Evolutionary conservation across 2,113 vertebrate genomes (phyloP), one percentile per base, ranked within the genome.

Genomic region (Phoxinus phoxinus): DNA sequence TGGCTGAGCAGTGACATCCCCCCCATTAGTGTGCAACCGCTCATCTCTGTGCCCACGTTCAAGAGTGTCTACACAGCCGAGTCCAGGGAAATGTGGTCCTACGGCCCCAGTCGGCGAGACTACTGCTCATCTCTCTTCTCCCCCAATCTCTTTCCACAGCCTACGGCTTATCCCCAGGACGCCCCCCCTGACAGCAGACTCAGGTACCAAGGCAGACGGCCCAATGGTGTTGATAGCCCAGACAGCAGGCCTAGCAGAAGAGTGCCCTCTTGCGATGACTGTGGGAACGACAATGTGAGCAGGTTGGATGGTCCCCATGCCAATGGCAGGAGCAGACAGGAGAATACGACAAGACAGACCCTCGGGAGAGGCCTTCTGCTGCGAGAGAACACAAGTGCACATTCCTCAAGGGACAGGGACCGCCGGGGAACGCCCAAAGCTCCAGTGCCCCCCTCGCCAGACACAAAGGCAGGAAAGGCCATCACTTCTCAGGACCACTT

Each of bases 81-180:
- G 69, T 91, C 93, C 35, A 89, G 93, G 81, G 94, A 95, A 13
- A 91, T 94, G 85, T 95, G 93, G 94, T 88, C 94, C 67, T 93
- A 92, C 13, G 90, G 89, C 85, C 90, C 88, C 0, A 69, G 91
- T 8, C 93, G 92, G 30, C 90, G 91, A 46, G 93, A 94, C 79
- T 94, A 94, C 88, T 89, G 90, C 61, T 88, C 93, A 27, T 86
- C 92, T 71, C 89, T 93, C 44, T 94, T 93, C 83, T 90, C 92
- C 0, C 88, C 93, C 0, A 92, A 93, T 58, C 76, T 94, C 58
- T 94, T 92, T 74, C 84, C 90, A 71, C 93, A 91, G 23, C 90
- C 87, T n/a, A 81, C 92, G 17, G 71, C 93, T 30, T 94, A 94
- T 85, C 72, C 92, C 59, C 92, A 91, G 53, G 92, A 94, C 30